Conservation (phyloP, 2,797 vertebrate genomes). For the Apogon talboti region DNA sequence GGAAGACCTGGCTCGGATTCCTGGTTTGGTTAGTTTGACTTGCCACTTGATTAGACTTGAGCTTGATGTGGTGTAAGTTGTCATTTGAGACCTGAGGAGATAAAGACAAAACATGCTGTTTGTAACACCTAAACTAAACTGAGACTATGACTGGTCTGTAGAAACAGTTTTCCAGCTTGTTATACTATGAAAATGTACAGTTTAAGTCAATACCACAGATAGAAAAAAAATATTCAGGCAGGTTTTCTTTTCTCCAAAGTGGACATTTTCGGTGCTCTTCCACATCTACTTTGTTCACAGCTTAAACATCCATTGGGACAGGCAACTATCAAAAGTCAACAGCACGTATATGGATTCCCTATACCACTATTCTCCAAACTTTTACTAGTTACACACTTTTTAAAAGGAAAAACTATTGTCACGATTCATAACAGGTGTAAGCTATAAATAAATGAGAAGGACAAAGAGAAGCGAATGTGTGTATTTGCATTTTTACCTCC, state of each 20-base stretch:
- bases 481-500: too few species aligned
- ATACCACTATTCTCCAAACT: too few species aligned
- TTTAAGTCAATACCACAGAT: too few species aligned
- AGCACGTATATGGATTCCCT: too few species aligned
- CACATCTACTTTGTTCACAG: conserved; percentile 10
- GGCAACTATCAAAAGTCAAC: too few species aligned
- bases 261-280: not conserved
- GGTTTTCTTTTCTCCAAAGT: too few species aligned
- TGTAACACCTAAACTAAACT: conserved; percentile 12
- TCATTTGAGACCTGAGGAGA: conserved; percentile 11
- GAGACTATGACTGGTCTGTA: not conserved
- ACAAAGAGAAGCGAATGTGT: too few species aligned
- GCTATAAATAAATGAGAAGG: too few species aligned
- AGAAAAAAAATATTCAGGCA: not conserved
- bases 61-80: conserved; percentile 14
- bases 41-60: conserved; percentile 37
- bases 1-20: conserved; percentile 57
- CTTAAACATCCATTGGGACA: not conserved
- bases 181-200: too few species aligned
- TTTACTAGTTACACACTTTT: too few species aligned
- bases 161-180: not conserved
- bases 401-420: too few species aligned
- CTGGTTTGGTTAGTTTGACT: conserved; percentile 42
- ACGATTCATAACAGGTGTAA: too few species aligned
- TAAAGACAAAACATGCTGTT: conserved; percentile 26